Conservation (phyloP, 2,888 invertebrate species). For the Agrotis segetum region DNA sequence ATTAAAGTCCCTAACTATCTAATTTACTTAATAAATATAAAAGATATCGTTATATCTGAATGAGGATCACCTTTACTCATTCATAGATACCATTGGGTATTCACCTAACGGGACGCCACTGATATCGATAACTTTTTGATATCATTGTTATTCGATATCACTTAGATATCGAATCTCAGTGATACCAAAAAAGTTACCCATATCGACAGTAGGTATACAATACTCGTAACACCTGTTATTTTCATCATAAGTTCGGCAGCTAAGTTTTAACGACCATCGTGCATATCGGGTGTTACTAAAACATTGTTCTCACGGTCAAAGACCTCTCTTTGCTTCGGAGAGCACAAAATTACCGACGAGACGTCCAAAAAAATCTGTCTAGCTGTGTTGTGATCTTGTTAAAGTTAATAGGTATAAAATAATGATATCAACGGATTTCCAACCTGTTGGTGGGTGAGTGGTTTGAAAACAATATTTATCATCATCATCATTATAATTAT, state of each 20-base stretch:
- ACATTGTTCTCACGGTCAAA: slow-evolving; percentile 31
- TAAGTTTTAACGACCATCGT: neutral
- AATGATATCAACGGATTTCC: slow-evolving; percentile 16
- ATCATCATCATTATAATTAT: too few species aligned
- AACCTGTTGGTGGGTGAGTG: slow-evolving; percentile 15
- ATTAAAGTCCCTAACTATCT: neutral
- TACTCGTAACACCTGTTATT: slow-evolving; percentile 1
- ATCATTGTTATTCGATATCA: neutral
- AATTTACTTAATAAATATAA: slow-evolving; percentile 7
- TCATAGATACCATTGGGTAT: slow-evolving; percentile 19
- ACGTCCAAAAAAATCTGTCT: slow-evolving; percentile 1
- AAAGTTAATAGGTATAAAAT: neutral
- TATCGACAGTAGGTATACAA: neutral
- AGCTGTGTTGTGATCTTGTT: slow-evolving; percentile 13
- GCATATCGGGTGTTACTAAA: slow-evolving; percentile 15
- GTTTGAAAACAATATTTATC: neutral
- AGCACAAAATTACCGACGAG: neutral
- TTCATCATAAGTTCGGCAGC: slow-evolving; percentile 3
- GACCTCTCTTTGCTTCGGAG: slow-evolving; percentile 26
- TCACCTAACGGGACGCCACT: slow-evolving; percentile 19
- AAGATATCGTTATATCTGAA: neutral
- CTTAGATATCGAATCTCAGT: neutral
- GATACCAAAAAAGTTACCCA: neutral
- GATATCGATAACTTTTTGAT: slow-evolving; percentile 3
- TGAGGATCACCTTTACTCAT: slow-evolving; percentile 5